Base-by-base conservation (phyloP, 2,113 vertebrate genomes). In the Pristiophorus japonicus region DNA sequence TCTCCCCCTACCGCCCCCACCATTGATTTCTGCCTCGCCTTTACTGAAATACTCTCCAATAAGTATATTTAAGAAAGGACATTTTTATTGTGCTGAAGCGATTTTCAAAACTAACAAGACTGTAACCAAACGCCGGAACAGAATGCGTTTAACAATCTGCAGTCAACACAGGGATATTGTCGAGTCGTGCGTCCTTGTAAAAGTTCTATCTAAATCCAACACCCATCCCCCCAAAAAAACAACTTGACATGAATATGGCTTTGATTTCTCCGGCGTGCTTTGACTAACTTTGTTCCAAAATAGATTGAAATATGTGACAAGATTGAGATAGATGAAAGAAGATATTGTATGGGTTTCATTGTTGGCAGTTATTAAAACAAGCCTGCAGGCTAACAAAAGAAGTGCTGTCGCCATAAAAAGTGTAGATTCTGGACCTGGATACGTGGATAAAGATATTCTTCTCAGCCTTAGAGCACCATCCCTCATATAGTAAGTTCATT, bases 281-380 rank as follows among this genome's bases (percentile, higher is more conserved):
- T 94, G 12, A 70, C 66, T 73, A 73, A 94, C 66, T 94, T 94
- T 70, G 73, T 94, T 94, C 42, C 42, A 94, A 94, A 94, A 67
- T 94, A 94, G 38, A 70, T 94, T 67, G 63, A 94, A 94, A 94
- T 94, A 67, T 94, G 45, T 94, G 93, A 94, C 93, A 47, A 73
- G 66, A 63, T 51, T 94, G 65, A 94, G 70, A 51, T 34, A 67
- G 93, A 34, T 51, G 93, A 94, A 70, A 73, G 65, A 70, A 11
- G 93, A 94, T 70, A 70, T 70, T 94, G 93, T 94, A 51, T 12
- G 42, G 66, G 45, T 67, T 67, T 51, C 93, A 94, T 67, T 70
- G 93, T 94, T 94, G 65, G 93, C 42, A 94, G 93, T 70, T 94
- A 70, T 94, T 94, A 94, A 70, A 94, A 94, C 93, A 94, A 94